phyloP scores from a whole-genome alignment of 2,113 vertebrate species.

The Ceyx melanurus region DNA sequence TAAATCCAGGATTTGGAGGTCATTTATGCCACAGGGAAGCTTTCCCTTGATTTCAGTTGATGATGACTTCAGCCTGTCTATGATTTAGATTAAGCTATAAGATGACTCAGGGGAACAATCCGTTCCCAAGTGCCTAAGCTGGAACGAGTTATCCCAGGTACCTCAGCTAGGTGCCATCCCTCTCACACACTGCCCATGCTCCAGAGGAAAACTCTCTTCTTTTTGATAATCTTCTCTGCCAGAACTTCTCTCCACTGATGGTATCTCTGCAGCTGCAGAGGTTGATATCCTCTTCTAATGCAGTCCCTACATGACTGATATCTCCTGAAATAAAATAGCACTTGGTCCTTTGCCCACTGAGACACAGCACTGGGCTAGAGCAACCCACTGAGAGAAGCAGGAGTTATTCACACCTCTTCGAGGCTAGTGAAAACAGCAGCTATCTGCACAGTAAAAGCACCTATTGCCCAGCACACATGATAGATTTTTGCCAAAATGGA shows the following conservation, averaged over 20 bases:
- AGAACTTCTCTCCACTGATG: not conserved
- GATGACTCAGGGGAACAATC: not conserved
- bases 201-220: not conserved
- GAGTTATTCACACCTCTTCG: not conserved
- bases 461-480: not conserved
- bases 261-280: not conserved
- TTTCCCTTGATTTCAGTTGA: not conserved
- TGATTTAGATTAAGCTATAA: conserved; percentile 17
- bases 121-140: not conserved
- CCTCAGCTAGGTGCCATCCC: not conserved
- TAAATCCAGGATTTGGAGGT: not conserved
- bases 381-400: not conserved
- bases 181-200: not conserved
- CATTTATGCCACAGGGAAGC: not conserved
- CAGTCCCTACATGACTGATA: fast-evolving
- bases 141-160: not conserved
- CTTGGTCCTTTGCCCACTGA: not conserved
- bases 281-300: fast-evolving
- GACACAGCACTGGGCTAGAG: not conserved
- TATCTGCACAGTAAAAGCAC: not conserved
- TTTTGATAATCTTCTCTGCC: not conserved
- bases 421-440: not conserved
- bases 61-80: not conserved
- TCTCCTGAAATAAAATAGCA: not conserved
- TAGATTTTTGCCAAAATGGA: not conserved